Conservation (phyloP, 1,140 invertebrate genomes). For the Lepidostoma basale region DNA sequence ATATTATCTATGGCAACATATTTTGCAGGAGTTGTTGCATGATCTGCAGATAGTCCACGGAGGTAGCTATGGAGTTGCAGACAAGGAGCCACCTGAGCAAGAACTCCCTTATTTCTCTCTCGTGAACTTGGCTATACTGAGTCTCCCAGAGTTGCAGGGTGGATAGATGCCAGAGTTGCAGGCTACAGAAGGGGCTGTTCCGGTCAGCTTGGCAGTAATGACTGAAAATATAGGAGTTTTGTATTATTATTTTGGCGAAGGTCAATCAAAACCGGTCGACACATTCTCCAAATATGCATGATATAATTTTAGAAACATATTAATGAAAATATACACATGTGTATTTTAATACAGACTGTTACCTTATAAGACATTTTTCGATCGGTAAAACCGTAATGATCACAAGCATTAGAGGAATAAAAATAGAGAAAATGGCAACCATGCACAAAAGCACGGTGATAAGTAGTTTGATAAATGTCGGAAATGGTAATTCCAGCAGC, state of each 20-base stretch:
- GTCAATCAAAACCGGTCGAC: background rate
- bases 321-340: background rate
- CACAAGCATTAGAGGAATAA: conserved; percentile 51
- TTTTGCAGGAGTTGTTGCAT: conserved; percentile 57
- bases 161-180: background rate
- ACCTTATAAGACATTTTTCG: background rate
- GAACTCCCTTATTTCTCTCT: conserved; percentile 49
- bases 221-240: background rate
- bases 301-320: too few species aligned
- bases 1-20: conserved; percentile 25
- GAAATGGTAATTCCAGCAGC: conserved; percentile 55
- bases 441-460: conserved; percentile 7
- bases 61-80: conserved; percentile 55
- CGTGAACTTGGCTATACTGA: background rate
- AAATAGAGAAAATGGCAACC: conserved; percentile 40
- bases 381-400: conserved; percentile 39
- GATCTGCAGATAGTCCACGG: conserved; percentile 56
- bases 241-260: background rate
- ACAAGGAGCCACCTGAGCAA: conserved; percentile 53
- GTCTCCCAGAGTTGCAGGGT: background rate
- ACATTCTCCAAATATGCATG: too few species aligned
- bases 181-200: background rate
- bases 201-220: background rate
- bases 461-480: conserved; percentile 56
- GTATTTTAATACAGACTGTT: background rate